phyloP scores from a whole-genome alignment of 1,140 invertebrate species.

The Drosophila rhopaloa region DNA sequence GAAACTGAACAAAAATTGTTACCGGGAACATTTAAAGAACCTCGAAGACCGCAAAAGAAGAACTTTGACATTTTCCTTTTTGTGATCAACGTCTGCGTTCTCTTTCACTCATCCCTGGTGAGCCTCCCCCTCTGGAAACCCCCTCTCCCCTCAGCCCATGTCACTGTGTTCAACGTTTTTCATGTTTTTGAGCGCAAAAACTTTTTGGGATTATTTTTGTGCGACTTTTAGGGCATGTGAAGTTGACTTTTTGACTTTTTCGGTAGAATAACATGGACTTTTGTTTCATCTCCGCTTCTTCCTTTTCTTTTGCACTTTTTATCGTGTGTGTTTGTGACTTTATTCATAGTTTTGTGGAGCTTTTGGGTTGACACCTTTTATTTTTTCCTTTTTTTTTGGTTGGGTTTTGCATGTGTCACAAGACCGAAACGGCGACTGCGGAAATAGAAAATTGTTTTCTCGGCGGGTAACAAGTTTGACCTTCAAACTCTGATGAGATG shows the following conservation, averaged over 20 bases:
- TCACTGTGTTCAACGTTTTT: conserved; percentile 74
- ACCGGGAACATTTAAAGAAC: conserved; percentile 79
- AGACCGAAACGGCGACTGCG: conserved; percentile 35
- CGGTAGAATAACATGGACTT: conserved; percentile 79
- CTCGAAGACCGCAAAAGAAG: conserved; percentile 77
- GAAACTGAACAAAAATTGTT: conserved; percentile 49
- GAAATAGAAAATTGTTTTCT: conserved; percentile 50
- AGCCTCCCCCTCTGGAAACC: conserved; percentile 16
- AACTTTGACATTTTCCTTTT: conserved; percentile 82
- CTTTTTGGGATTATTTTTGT: conserved; percentile 81
- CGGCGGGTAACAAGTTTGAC: conserved; percentile 50
- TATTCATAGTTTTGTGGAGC: conserved; percentile 49
- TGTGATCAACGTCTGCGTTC: conserved; percentile 72
- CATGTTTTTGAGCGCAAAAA: conserved; percentile 77
- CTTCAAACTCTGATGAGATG: conserved; percentile 50
- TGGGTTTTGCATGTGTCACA: conserved; percentile 31
- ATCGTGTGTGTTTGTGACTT: conserved; percentile 15
- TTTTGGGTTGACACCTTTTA: conserved; percentile 38
- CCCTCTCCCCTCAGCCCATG: conserved; percentile 19
- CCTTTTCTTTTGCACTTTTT: conserved; percentile 26
- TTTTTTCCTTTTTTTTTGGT: neutral
- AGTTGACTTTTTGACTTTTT: conserved; percentile 81
- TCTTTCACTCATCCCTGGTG: conserved; percentile 20
- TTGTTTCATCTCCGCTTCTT: conserved; percentile 67
- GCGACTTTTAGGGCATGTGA: conserved; percentile 74